phyloP scores from a whole-genome alignment of 2,888 invertebrate genomes.

The Pedicia rivosa region DNA sequence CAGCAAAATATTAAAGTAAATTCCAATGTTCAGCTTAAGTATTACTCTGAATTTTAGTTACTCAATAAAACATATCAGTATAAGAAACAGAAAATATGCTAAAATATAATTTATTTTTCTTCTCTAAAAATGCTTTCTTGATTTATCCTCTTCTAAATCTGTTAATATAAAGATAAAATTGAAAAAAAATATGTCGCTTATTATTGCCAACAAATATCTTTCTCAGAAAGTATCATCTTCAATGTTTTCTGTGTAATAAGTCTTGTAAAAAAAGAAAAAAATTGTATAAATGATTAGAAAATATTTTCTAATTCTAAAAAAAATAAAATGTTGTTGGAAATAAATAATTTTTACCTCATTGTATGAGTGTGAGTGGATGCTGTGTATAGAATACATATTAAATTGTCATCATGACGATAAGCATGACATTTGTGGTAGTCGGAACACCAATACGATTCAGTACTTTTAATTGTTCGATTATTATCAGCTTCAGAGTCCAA shows the following conservation, averaged over 20 bases:
- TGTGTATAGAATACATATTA: conserved; percentile 58
- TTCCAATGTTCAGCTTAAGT: no score
- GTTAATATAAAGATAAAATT: no score
- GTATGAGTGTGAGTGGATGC: conserved; percentile 58
- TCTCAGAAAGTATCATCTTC: conserved; percentile 44
- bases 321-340: neutral
- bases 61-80: no score
- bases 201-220: conserved; percentile 50
- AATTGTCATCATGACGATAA: conserved; percentile 42
- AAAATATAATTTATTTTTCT: no score
- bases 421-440: conserved; percentile 80
- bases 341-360: conserved; percentile 36
- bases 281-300: neutral
- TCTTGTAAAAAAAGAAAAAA: conserved; percentile 21
- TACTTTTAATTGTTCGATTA: conserved; percentile 6
- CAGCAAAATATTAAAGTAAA: no score
- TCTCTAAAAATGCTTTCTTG: no score
- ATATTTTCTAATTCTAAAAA: neutral
- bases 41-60: no score
- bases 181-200: no score
- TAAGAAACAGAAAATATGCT: no score
- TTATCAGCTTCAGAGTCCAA: conserved; percentile 3
- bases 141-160: no score
- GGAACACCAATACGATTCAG: conserved; percentile 66
- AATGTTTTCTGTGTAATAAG: conserved; percentile 48